Base-by-base conservation (phyloP, 1,140 invertebrate genomes). In the Caenorhabditis briggsae region DNA sequence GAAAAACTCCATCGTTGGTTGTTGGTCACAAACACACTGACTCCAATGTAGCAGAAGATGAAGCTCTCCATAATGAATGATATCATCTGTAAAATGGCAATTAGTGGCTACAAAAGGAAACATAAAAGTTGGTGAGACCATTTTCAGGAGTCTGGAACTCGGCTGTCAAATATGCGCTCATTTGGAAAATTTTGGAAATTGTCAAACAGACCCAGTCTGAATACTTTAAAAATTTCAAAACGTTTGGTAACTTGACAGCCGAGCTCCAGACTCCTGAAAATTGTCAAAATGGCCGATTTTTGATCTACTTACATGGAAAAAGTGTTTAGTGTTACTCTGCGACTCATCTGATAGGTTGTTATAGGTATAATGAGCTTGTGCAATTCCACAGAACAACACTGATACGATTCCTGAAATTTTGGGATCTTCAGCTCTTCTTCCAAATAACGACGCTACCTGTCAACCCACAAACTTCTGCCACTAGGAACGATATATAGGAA, bases 31-130 rank as follows among this genome's bases (percentile, higher is more conserved):
- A 99, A 98, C 95, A 98, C 97, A 7, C 96, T 97, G 0, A 99
- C 97, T 20, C 98, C 98, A 92, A 99, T 98, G 93, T 99, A 99
- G 41, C 96, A 96, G 93, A 99, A 99, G 89, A 99, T 98, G 93
- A 99, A 99, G 93, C 98, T 98, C 93, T 99, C 97, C 0, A 97
- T 96, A 85, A 99, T 94, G 93, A 99, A 99, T 93, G 98, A 98
- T 64, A 98, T 94, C 87, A 98, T 93, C 92, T 89, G 78, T 14
- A 88, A 58, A 59, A 88, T 23, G 11, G 3, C 2, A 50, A 14
- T 16, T 11, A 53, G 41, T 65, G 46, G 20, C n/a, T n/a, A n/a
- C n/a, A n/a, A n/a, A n/a, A n/a, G n/a, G n/a, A n/a, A n/a, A n/a
- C n/a, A n/a, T n/a, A n/a, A n/a, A n/a, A n/a, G n/a, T n/a, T n/a